These are phyloP conservation scores for Macrotrachela quadricornifera DNA, from an alignment of 1,140 invertebrate genomes.

Conservation along the genomic window DNA sequence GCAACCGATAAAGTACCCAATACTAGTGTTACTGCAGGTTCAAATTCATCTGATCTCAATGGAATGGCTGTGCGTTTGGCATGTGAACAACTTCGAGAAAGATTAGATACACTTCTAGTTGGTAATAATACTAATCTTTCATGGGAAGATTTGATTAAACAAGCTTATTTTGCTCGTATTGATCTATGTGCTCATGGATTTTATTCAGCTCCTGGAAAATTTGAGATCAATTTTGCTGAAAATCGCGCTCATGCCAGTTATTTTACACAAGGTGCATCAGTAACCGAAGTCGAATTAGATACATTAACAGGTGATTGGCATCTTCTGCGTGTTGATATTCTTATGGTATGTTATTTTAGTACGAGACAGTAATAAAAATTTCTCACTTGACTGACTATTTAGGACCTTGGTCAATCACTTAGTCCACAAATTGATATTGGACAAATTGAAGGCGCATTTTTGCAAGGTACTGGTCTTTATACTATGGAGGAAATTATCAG, in stretches of 20 bases:
- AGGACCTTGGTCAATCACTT: conserved; percentile 67
- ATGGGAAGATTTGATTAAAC: conserved; percentile 5
- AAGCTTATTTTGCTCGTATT: background rate
- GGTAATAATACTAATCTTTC: conserved; percentile 4
- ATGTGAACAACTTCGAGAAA: conserved; percentile 1
- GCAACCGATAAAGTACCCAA: conserved; percentile 81
- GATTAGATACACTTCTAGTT: background rate
- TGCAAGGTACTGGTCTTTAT: conserved; percentile 69
- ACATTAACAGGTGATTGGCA: conserved; percentile 34
- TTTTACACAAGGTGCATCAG: conserved; percentile 17
- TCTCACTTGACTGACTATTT: too few relatives aligned
- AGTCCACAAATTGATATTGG: conserved; percentile 89
- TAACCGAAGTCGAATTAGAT: conserved; percentile 34
- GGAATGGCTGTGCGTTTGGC: conserved; percentile 58
- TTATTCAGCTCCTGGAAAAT: background rate
- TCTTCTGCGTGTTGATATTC: conserved; percentile 62
- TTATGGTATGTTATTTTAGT: too few relatives aligned
- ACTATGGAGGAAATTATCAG: conserved; percentile 66
- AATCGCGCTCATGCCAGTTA: background rate
- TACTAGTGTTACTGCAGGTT: conserved; percentile 71
- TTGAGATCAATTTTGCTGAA: too few relatives aligned
- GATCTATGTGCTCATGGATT: background rate
- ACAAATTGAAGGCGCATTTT: conserved; percentile 76
- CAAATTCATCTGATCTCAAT: conserved; percentile 70
- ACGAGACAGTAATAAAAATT: too few relatives aligned